Percentiles rank a stretch among this genome's conserved stretches.
phyloP scores from a whole-genome alignment of 2,888 invertebrate species.

The Antitype chi region DNA sequence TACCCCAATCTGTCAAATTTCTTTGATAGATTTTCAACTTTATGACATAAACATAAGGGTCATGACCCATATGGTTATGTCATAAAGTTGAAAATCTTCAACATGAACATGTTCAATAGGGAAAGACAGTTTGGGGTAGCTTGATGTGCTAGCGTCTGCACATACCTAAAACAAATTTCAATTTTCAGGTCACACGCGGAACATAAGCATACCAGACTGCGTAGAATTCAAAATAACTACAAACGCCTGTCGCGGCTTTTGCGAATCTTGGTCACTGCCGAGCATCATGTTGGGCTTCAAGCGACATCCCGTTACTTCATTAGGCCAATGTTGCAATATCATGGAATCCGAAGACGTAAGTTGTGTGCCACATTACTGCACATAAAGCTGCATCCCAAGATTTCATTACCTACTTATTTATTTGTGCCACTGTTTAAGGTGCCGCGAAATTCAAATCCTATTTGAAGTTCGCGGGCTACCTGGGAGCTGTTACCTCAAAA shows the following conservation, averaged over 20 bases:
- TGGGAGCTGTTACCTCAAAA: too few relatives aligned
- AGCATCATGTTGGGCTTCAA: constrained; percentile 91
- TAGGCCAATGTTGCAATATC: constrained; percentile 97
- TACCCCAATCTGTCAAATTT: too few relatives aligned
- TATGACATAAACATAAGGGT: too few relatives aligned
- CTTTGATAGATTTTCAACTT: too few relatives aligned
- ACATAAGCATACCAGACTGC: constrained; percentile 95
- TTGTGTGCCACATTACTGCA: constrained; percentile 24
- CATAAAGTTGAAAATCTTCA: too few relatives aligned
- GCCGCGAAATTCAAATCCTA: too few relatives aligned
- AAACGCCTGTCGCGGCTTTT: constrained; percentile 96
- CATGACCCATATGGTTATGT: too few relatives aligned
- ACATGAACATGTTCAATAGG: too few relatives aligned
- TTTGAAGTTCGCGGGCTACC: too few relatives aligned
- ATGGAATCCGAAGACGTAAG: constrained; percentile 96
- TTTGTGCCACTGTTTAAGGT: not conserved
- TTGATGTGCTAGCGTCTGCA: too few relatives aligned
- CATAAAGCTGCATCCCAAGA: not conserved
- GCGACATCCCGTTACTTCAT: constrained; percentile 93
- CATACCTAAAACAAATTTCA: not conserved
- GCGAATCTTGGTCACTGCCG: constrained; percentile 96
- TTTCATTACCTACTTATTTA: not conserved
- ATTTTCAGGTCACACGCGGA: constrained; percentile 93
- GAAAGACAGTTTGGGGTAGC: too few relatives aligned
- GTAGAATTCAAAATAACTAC: constrained; percentile 96